Percentiles rank a stretch among this genome's conserved stretches.
Evolutionary conservation across 2,797 vertebrate genomes (phyloP).

Genomic region (Sternarchorhynchus goeldii): DNA sequence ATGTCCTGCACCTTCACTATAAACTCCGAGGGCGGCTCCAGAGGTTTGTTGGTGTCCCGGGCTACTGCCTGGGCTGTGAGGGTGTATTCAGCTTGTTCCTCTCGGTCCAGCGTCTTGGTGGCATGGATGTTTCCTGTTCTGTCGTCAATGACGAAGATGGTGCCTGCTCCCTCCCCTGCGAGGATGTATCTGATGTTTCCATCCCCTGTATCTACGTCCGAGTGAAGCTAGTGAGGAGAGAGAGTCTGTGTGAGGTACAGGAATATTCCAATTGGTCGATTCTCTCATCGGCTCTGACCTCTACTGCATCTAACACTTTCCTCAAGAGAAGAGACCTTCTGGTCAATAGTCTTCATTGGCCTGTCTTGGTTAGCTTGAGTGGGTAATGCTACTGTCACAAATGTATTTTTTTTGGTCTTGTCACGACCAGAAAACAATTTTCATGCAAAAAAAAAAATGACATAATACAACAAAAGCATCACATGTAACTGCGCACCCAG

Average conservation of each 20-base stretch:
- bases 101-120: conserved; percentile 95
- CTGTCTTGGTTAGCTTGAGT: too few species aligned
- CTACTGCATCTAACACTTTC: too few species aligned
- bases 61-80: conserved; percentile 94
- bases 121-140: conserved; percentile 99
- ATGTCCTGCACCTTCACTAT: conserved; percentile 99
- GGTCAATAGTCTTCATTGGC: too few species aligned
- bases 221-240: conserved; percentile 84
- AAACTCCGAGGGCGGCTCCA: conserved; percentile 96
- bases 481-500: too few species aligned
- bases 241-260: neutral
- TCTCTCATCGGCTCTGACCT: too few species aligned
- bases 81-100: conserved; percentile 97
- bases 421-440: too few species aligned
- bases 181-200: conserved; percentile 99
- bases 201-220: conserved; percentile 91
- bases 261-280: too few species aligned
- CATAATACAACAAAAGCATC: too few species aligned
- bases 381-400: too few species aligned
- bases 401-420: too few species aligned
- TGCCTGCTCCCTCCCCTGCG: conserved; percentile 95
- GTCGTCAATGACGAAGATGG: conserved; percentile 98
- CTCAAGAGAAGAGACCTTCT: too few species aligned
- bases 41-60: conserved; percentile 89
- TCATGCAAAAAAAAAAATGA: too few species aligned